Evolutionary conservation across 1,140 invertebrate species (phyloP), one percentile per base, ranked within the genome.

Genomic region (Euwallacea similis): DNA sequence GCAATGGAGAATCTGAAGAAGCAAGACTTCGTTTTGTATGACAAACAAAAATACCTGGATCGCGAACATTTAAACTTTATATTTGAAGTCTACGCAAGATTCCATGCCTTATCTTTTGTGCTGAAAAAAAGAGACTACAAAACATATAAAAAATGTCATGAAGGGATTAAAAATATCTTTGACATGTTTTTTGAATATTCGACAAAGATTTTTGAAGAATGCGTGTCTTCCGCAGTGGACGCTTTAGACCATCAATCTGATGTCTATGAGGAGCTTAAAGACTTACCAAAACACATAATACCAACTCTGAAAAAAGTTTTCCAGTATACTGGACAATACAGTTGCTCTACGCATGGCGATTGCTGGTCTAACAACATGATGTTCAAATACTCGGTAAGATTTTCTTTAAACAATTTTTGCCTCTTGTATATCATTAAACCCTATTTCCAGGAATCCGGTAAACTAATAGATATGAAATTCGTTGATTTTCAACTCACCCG

Each of bases 401-500:
- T 50, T 67, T n/a, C 11, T n/a, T n/a, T n/a, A n/a, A 7, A 7
- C 44, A 46, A 46, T 46, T 8, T 8, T 11, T 46, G 7, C 44
- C 44, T n/a, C n/a, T n/a, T n/a, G 11, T 11, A 46, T 8, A 46
- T 46, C 44, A 46, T 46, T 8, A 46, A 46, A 46, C 7, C 7
- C 7, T 46, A 11, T 73, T 65, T 72, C 16, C 33, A 72, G 69
- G 42, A 68, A 43, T 8, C 13, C 42, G 69, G 60, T 8, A 43
- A 72, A 41, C 9, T 56, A 6, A 44, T 59, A 47, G 65, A 76
- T 65, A 15, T 76, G n/a, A 73, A 66, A 44, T 55, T 76, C 0
- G 72, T 88, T n/a, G 88, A 89, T 74, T 87, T 85, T 78, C 87
- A 89, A 78, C 75, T 87, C 7, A 76, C 79, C 8, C 79, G 84